These are phyloP conservation scores for Neomonachus schauinslandi DNA, from an alignment of 2,113 vertebrate genomes.

Conservation along the genomic window DNA sequence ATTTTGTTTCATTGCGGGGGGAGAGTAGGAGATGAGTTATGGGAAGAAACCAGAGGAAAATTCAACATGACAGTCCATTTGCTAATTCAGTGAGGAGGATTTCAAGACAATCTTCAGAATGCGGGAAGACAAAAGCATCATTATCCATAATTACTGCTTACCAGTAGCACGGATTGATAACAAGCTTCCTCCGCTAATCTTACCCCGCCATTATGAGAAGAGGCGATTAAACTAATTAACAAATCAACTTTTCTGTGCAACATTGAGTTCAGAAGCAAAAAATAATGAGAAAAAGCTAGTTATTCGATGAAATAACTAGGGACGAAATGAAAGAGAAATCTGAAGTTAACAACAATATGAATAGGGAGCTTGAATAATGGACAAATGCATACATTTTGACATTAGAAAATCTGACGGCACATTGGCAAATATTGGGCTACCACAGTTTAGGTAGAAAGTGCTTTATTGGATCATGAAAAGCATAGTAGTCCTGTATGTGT, in stretches of 20 bases:
- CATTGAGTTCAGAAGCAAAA: conserved; percentile 80
- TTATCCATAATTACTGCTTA: conserved; percentile 96
- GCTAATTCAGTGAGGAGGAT: conserved; percentile 90
- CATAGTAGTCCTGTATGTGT: neutral
- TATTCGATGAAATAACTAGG: conserved; percentile 4
- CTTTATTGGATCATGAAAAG: conserved; percentile 59
- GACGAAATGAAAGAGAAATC: conserved; percentile 67
- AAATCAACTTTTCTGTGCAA: conserved; percentile 85
- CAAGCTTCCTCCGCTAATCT: conserved; percentile 90
- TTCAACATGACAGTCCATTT: conserved; percentile 88
- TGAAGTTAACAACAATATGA: conserved; percentile 65
- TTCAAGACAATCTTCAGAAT: conserved; percentile 96
- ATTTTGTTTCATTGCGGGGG: conserved; percentile 92
- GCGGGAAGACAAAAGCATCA: conserved; percentile 96
- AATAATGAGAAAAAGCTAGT: conserved; percentile 73
- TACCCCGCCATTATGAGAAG: conserved; percentile 89
- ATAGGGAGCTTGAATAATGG: conserved; percentile 55
- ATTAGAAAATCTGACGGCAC: conserved; percentile 30
- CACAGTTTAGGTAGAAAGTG: conserved; percentile 11
- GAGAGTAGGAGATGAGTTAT: conserved; percentile 73
- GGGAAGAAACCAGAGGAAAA: conserved; percentile 89
- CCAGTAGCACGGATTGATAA: conserved; percentile 88
- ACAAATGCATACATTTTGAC: conserved; percentile 68
- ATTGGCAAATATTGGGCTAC: conserved; percentile 36
- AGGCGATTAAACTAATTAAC: conserved; percentile 89